Base-by-base conservation (phyloP, 23 tunicate species). In the Styela plicata region DNA sequence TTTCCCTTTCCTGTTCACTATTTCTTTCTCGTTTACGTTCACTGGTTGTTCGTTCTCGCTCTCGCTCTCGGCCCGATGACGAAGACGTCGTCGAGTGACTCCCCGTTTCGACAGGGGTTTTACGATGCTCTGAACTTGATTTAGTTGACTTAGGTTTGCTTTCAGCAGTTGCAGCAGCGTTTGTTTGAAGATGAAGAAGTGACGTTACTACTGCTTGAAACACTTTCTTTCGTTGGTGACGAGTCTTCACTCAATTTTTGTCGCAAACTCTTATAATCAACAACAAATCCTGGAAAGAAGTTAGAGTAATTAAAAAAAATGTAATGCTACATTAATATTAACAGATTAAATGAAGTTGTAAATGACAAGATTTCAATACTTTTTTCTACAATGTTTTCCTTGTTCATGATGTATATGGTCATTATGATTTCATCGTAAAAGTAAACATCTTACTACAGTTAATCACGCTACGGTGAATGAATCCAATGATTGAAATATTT, bases 251-350 rank as follows among this genome's bases (percentile, higher is more conserved):
- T 88, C 16, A 93, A 86, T 53, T 93, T 91, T 63, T 88, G 93
- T 16, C 98, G 84, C 22, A 93, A 30, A 32, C 93, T 85, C 82
- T 93, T 91, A 84, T 93, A 93, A 37, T 93, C 93, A 25, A 93
- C 93, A 52, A 86, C 92, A 73, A 70, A 93, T 27, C 92, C 98
- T 93, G 69, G 3, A 69, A n/a, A n/a, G n/a, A n/a, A n/a, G n/a
- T n/a, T n/a, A n/a, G n/a, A n/a, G n/a, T n/a, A n/a, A n/a, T n/a
- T n/a, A n/a, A n/a, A n/a, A n/a, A n/a, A n/a, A n/a, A n/a, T n/a
- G n/a, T n/a, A n/a, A n/a, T n/a, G n/a, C n/a, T n/a, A n/a, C n/a
- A n/a, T n/a, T n/a, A n/a, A n/a, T n/a, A n/a, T n/a, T n/a, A n/a
- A n/a, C n/a, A n/a, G n/a, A n/a, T n/a, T n/a, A n/a, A n/a, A n/a